phyloP scores from a whole-genome alignment of 1,140 invertebrate species.

The Metaphire vulgaris region DNA sequence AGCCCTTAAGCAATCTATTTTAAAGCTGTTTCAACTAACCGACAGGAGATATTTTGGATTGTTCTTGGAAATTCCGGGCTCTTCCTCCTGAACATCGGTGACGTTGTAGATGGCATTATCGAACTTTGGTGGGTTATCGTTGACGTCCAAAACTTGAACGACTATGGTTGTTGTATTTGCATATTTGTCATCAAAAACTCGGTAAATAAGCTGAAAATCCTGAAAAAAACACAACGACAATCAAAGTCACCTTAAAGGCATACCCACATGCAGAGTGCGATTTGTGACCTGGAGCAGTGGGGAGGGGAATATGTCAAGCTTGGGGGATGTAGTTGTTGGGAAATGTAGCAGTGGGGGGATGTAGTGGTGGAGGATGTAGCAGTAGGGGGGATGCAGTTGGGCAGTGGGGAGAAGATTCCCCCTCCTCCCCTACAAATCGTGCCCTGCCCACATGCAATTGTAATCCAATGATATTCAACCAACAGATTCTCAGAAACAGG shows the following conservation, averaged over 20 bases:
- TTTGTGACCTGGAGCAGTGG: neutral
- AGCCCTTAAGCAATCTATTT: too few relatives aligned
- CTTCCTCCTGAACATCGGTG: constrained; percentile 26
- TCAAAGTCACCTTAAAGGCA: constrained; percentile 7
- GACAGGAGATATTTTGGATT: constrained; percentile 28
- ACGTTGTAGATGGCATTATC: constrained; percentile 29
- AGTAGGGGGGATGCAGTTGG: too few relatives aligned
- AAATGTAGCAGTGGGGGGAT: too few relatives aligned
- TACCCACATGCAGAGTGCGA: too few relatives aligned
- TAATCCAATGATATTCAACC: constrained; percentile 32
- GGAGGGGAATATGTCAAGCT: too few relatives aligned
- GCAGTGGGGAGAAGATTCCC: too few relatives aligned
- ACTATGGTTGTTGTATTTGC: constrained; percentile 24
- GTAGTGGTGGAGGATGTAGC: too few relatives aligned
- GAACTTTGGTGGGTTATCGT: constrained; percentile 31
- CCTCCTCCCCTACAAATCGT: too few relatives aligned
- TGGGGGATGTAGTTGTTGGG: too few relatives aligned
- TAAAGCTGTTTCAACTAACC: constrained; percentile 24
- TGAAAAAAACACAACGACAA: constrained; percentile 31
- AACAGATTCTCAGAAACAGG: neutral
- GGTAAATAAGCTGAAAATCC: constrained; percentile 25
- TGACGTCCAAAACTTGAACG: constrained; percentile 29
- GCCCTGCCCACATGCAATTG: too few relatives aligned
- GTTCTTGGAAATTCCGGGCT: constrained; percentile 25
- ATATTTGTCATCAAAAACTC: constrained; percentile 32